These are phyloP conservation scores for Drosophila birchii DNA, from an alignment of 2,888 invertebrate genomes.

Conservation along the genomic window DNA sequence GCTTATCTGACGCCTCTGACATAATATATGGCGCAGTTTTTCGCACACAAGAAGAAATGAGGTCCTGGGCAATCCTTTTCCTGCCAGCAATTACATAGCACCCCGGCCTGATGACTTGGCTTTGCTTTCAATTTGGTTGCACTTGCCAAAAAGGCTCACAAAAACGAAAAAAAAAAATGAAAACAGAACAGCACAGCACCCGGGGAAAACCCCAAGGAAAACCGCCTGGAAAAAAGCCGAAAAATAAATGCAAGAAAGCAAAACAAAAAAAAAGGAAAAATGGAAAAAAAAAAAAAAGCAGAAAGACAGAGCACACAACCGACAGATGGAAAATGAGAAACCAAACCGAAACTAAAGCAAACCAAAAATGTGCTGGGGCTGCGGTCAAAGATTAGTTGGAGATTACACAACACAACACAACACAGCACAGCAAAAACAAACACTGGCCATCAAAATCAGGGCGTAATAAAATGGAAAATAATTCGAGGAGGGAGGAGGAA, in stretches of 20 bases:
- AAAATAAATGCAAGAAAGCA: constrained; percentile 13
- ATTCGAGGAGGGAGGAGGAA: constrained; percentile 5
- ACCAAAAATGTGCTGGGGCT: constrained; percentile 24
- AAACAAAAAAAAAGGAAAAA: neutral
- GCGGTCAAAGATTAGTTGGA: constrained; percentile 44
- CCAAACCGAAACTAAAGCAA: constrained; percentile 21
- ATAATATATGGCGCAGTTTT: constrained; percentile 77
- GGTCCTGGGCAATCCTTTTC: constrained; percentile 1
- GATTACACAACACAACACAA: constrained; percentile 17
- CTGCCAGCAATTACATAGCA: constrained; percentile 58
- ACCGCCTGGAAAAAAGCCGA: constrained; percentile 15
- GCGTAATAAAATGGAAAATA: constrained; percentile 37
- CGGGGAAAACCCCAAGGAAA: constrained; percentile 11
- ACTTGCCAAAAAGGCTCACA: constrained; percentile 44
- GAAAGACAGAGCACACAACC: neutral
- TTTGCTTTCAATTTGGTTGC: constrained; percentile 55
- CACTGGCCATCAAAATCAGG: constrained; percentile 38
- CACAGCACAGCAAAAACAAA: neutral
- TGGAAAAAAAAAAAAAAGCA: neutral
- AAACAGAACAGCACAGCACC: neutral
- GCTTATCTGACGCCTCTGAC: constrained; percentile 80
- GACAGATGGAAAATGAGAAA: constrained; percentile 31
- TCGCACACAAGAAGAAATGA: constrained; percentile 35
- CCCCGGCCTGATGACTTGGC: constrained; percentile 38
- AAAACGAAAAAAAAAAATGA: neutral